Base-by-base conservation (phyloP, 2,888 invertebrate genomes). In the Drosophila pseudotalamancana region DNA sequence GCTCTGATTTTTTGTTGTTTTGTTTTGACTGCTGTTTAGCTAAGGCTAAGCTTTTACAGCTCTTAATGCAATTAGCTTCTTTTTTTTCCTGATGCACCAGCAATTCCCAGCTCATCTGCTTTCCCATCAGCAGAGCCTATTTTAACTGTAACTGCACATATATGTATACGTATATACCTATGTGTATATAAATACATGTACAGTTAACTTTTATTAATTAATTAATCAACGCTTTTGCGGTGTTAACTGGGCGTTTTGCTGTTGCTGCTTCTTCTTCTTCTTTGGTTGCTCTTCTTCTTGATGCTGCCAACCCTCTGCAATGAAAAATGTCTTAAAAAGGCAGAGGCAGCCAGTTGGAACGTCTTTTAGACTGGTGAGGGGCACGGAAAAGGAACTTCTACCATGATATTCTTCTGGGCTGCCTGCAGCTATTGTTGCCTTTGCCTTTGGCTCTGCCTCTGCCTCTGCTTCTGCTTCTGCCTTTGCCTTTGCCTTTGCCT, bases 61-160 rank as follows among this genome's bases (percentile, higher is more conserved):
- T 84, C 85, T 53, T 86, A 81, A 80, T 87, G 80, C 87, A 87
- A 81, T 81, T 81, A 84, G 84, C 46, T 63, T 66, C 61, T 65
- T 19, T 25, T 48, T 34, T 35, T 19, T 14, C 6, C n/a, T n/a
- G n/a, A n/a, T 42, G 50, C 50, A 45, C 57, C 50, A 29, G 25
- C 34, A 34, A 49, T 61, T 70, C 68, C 54, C 53, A 70, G 18
- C 56, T 53, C 59, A 0, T 23, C 31, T 32, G 50, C 56, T 76
- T 72, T 72, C 76, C 66, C 72, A 72, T 49, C 42, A 55, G 43
- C 43, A 45, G 62, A 49, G 49, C 37, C 64, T 71, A 60, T 49
- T 48, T 72, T 72, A 72, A 72, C 72, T 71, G 72, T 75, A 75
- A 48, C 59, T 69, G 53, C 46, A 53, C 59, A 55, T 42, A 49